Base-by-base conservation (phyloP, 2,888 invertebrate genomes). In the Pristionchus mayeri region DNA sequence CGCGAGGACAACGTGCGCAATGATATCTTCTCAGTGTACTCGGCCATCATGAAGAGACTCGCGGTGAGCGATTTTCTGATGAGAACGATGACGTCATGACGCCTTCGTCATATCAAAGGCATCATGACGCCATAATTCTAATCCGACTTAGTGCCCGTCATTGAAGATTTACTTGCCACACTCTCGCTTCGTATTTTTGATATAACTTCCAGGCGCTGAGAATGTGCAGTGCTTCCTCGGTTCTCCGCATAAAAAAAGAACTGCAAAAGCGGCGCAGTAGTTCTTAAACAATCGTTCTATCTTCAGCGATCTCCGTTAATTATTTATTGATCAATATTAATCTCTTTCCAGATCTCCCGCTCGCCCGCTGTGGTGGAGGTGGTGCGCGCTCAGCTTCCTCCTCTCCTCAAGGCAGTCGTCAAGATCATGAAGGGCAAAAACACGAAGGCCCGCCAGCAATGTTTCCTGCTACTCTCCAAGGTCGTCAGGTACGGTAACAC, bases 1-100 rank as follows among this genome's bases (percentile, higher is more conserved):
- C 63, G 98, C 52, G 99, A 99, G 94, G 99, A 99, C 94, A 99
- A 98, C 93, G 99, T 99, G 0, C 98, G 98, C 24, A 78, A 85
- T 44, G 92, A 99, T 93, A 97, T 99, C 87, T 96, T 99, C 93
- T 96, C 97, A 92, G 98, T 98, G 0, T 98, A 97, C 93, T 96
- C 98, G 85, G 97, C 98, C 0, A 94, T 99, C 57, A 93, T 99
- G 87, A 95, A 98, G 60, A 16, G 60, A 37, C 57, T 60, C n/a
- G 60, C 57, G 27, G 81, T 98, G 34, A 11, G 81, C n/a, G 11
- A 7, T 2, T 34, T 37, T 44, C n/a, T n/a, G n/a, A n/a, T n/a
- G n/a, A n/a, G n/a, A n/a, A n/a, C n/a, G n/a, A n/a, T n/a, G n/a
- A n/a, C n/a, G n/a, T n/a, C n/a, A n/a, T n/a, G n/a, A n/a, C n/a